Conservation (phyloP, 2,888 invertebrate species). For the Tenthredo notha region DNA sequence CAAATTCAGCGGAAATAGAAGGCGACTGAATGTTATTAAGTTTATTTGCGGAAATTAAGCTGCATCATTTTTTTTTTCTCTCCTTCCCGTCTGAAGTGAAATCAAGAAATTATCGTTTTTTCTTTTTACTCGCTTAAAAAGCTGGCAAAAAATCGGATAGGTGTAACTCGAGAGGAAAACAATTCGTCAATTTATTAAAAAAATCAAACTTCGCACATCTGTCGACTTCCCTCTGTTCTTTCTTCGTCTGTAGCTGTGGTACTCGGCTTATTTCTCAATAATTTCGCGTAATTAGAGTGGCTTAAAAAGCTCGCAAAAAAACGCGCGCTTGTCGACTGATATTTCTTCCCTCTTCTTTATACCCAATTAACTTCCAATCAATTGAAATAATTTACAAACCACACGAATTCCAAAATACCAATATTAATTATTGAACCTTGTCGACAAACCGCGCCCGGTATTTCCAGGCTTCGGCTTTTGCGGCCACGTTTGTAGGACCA, state of each 20-base stretch:
- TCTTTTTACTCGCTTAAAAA: not conserved
- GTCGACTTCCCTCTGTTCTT: not conserved
- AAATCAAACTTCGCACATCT: not conserved
- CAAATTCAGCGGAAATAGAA: constrained; percentile 24
- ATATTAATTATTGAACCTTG: not conserved
- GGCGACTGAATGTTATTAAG: not conserved
- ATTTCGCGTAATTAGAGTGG: not conserved
- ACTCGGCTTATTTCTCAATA: not conserved
- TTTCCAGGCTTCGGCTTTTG: not conserved
- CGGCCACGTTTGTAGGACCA: not conserved
- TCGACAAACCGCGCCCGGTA: not conserved
- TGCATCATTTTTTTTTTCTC: not conserved
- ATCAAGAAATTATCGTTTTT: not conserved
- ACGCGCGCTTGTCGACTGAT: not conserved
- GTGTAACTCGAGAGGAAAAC: not conserved
- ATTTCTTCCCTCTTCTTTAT: not conserved
- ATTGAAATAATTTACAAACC: not conserved
- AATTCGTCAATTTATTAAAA: not conserved
- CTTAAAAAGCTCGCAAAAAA: not conserved
- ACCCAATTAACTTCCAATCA: constrained; percentile 10
- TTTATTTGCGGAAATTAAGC: constrained; percentile 16
- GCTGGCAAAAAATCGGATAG: not conserved
- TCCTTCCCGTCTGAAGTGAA: not conserved
- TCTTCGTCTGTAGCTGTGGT: not conserved
- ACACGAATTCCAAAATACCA: not conserved